phyloP scores from a whole-genome alignment of 1,140 invertebrate species.

The Ridgeia piscesae region DNA sequence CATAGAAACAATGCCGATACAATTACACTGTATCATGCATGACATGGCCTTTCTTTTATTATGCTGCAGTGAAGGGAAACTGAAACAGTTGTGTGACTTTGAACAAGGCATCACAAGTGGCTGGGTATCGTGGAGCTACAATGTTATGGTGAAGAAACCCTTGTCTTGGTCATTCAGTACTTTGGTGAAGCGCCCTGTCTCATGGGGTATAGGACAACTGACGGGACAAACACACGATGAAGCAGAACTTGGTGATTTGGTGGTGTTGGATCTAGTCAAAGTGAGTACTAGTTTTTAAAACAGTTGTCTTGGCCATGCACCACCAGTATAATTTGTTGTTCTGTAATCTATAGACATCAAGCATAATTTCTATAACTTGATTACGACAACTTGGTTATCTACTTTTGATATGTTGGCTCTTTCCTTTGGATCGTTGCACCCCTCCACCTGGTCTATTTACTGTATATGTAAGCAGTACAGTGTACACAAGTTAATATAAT shows the following conservation, averaged over 20 bases:
- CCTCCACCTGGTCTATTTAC: no score
- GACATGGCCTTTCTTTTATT: neutral
- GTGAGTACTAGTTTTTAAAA: neutral
- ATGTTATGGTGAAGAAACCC: slow-evolving; percentile 19
- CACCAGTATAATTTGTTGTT: no score
- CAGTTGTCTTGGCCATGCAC: no score
- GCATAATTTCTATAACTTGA: no score
- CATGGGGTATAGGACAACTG: neutral
- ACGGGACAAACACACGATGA: neutral
- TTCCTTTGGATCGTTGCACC: no score
- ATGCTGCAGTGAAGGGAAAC: neutral
- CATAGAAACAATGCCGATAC: no score
- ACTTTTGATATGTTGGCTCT: no score
- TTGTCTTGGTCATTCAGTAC: slow-evolving; percentile 16
- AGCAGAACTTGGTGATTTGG: neutral
- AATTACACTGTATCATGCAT: no score
- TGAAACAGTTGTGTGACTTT: slow-evolving; percentile 16
- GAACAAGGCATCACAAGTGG: slow-evolving; percentile 10
- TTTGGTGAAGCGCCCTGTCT: neutral
- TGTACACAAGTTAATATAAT: no score
- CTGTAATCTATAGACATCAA: no score
- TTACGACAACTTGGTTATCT: no score
- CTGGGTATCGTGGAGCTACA: slow-evolving; percentile 17
- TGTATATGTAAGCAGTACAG: no score
- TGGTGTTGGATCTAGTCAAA: slow-evolving; percentile 16